A percentile compares a stretch with the other conserved stretches of the same genome.
Conservation (phyloP, 2,888 invertebrate genomes). For the Caenorhabditis sp. region DNA sequence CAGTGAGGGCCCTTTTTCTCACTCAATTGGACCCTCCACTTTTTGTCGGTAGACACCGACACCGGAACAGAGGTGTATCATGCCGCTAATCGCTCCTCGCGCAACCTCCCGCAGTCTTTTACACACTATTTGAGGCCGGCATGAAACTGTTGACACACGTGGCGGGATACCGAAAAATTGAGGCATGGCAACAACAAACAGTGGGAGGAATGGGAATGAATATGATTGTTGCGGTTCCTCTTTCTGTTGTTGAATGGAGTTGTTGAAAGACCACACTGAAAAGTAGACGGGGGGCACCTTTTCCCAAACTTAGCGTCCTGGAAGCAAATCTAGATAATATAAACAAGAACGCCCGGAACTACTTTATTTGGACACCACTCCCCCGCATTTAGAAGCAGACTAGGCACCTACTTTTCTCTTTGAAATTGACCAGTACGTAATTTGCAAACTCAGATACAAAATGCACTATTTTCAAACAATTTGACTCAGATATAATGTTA, state of each 20-base stretch:
- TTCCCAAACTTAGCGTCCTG: too few species aligned
- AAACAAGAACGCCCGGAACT: too few species aligned
- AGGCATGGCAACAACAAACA: background rate
- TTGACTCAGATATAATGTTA: too few species aligned
- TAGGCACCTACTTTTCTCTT: too few species aligned
- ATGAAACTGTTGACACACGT: slow-evolving; percentile 16
- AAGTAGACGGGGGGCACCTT: background rate
- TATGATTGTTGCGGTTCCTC: background rate
- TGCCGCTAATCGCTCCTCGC: slow-evolving; percentile 48
- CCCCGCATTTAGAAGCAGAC: too few species aligned
- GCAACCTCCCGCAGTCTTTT: slow-evolving; percentile 5
- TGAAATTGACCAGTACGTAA: too few species aligned
- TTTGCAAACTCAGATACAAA: too few species aligned
- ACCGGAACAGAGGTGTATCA: slow-evolving; percentile 29
- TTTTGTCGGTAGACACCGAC: slow-evolving; percentile 27
- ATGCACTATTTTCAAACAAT: too few species aligned
- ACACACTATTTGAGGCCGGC: slow-evolving; percentile 2
- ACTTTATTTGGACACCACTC: too few species aligned
- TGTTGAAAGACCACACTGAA: too few species aligned
- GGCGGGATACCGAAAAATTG: background rate
- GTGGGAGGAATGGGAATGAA: background rate
- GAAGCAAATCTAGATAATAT: too few species aligned
- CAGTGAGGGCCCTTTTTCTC: background rate
- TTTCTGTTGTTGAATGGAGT: background rate
- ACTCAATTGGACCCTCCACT: background rate